A percentile compares a stretch with the other conserved stretches of the same genome.
Conservation (phyloP, 2,888 invertebrate genomes). For the Pardosa pseudoannulata region DNA sequence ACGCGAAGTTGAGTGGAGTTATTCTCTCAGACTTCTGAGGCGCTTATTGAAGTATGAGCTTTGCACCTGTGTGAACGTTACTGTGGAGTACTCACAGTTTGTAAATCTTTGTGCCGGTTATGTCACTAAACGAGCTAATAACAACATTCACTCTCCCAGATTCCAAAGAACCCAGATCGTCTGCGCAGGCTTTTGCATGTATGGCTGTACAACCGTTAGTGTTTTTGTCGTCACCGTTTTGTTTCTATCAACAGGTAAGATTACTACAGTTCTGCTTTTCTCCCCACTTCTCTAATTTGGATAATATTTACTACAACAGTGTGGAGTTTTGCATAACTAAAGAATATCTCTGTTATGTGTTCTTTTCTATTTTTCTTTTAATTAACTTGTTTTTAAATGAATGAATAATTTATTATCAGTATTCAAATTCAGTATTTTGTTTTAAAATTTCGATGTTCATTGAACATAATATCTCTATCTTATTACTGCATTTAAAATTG, state of each 20-base stretch:
- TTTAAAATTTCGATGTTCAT: too few relatives aligned
- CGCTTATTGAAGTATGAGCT: constrained; percentile 4
- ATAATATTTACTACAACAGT: too few relatives aligned
- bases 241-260: constrained; percentile 37
- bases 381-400: too few relatives aligned
- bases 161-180: not conserved
- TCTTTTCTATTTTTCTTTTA: too few relatives aligned
- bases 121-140: not conserved
- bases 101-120: not conserved
- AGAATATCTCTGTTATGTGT: too few relatives aligned
- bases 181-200: constrained; percentile 48
- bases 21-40: not conserved
- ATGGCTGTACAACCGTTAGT: constrained; percentile 34
- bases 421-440: too few relatives aligned
- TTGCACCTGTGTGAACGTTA: not conserved
- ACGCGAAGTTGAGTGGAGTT: constrained; percentile 9
- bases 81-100: not conserved
- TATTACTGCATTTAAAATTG: too few relatives aligned
- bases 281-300: too few relatives aligned
- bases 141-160: not conserved
- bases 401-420: too few relatives aligned
- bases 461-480: too few relatives aligned
- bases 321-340: too few relatives aligned
- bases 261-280: too few relatives aligned
- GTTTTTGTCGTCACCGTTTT: constrained; percentile 18